Conservation (phyloP, 2,888 invertebrate genomes). For the Drosophila quinaria region DNA sequence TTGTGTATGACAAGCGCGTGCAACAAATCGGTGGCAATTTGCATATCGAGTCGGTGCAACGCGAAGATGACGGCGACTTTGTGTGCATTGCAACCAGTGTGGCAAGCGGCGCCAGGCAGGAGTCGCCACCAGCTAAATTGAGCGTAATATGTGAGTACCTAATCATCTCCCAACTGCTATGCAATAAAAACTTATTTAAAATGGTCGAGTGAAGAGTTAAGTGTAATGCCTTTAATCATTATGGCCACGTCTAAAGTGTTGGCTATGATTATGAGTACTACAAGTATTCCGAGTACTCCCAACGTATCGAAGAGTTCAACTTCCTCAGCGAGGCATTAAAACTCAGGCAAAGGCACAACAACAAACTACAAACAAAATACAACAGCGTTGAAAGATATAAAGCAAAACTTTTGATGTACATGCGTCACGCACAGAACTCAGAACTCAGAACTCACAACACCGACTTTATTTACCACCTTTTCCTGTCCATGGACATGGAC, state of each 20-base stretch:
- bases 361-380: slow-evolving; percentile 11
- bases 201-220: not conserved
- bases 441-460: no score
- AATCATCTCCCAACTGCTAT: not conserved
- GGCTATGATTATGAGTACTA: slow-evolving; percentile 22
- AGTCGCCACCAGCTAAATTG: slow-evolving; percentile 85
- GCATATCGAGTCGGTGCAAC: slow-evolving; percentile 83
- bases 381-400: slow-evolving; percentile 76
- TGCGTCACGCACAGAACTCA: slow-evolving; percentile 56
- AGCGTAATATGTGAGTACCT: slow-evolving; percentile 85
- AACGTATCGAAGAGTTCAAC: not conserved
- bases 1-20: slow-evolving; percentile 83
- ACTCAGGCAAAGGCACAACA: not conserved
- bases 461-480: slow-evolving; percentile 15
- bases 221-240: not conserved
- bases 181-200: not conserved
- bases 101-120: slow-evolving; percentile 85
- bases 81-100: slow-evolving; percentile 85
- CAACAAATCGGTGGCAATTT: slow-evolving; percentile 84
- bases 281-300: not conserved
- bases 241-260: slow-evolving; percentile 4
- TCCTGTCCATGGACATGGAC: not conserved
- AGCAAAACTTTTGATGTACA: slow-evolving; percentile 80
- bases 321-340: slow-evolving; percentile 13
- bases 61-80: slow-evolving; percentile 84